Evolutionary conservation across 1,140 invertebrate genomes (phyloP), one percentile per base, ranked within the genome.

Genomic region (Hycleus phaleratus): DNA sequence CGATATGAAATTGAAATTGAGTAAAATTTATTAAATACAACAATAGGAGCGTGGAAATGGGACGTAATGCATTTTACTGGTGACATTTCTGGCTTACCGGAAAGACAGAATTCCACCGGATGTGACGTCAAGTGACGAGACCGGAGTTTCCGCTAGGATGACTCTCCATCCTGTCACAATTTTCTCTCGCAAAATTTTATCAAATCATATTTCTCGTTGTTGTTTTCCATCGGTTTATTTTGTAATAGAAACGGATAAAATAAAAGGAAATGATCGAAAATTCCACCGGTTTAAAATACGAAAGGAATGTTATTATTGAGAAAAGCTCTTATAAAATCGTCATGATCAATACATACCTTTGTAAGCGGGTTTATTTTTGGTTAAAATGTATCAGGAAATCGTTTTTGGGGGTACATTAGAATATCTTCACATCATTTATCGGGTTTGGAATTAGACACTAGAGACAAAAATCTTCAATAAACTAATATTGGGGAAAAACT

Each of bases 61-160:
- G 49, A 54, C 49, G 49, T 46, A 12, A 10, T 12, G 47, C 46
- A 51, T 55, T 60, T 60, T 55, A 60, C 47, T 0, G 52, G 48
- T 55, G 52, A 60, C 58, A 56, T 49, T 60, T n/a, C 58, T 24
- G 50, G 58, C 58, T 60, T 49, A 60, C 58, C 58, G 58, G 58
- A 60, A 60, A 60, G 58, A 49, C 47, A 60, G 58, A 55, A 60
- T 60, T 60, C 48, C 51, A 60, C 39, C 24, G 58, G 58, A 60
- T 24, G 43, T 60, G 58, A 60, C 58, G 58, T 55, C 58, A 55
- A 55, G 40, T 52, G 52, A 42, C 47, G 58, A 56, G 52, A 60
- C 58, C 46, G 52, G 49, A 60, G 46, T 56, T 60, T 60, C 58
- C 58, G 51, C 18, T 26, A 53, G 18, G 40, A 39, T 49, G 51